These are phyloP conservation scores for Clistopyga incitator DNA, from an alignment of 2,888 invertebrate species.

Conservation along the genomic window DNA sequence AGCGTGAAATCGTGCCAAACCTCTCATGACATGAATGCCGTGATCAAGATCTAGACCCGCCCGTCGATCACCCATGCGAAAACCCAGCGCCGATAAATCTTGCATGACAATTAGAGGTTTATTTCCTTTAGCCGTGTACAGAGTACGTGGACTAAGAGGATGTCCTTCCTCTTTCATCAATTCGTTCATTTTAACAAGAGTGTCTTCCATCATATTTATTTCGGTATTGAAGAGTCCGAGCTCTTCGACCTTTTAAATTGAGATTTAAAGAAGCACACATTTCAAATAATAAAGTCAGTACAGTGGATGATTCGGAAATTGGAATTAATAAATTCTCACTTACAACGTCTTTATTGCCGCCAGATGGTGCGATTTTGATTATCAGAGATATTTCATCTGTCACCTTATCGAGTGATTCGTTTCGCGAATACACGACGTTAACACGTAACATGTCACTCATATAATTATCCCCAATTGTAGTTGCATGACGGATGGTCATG, in stretches of 20 bases:
- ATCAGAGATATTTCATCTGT: slow-evolving; percentile 76
- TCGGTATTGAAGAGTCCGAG: slow-evolving; percentile 76
- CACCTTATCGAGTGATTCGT: slow-evolving; percentile 63
- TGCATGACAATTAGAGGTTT: slow-evolving; percentile 85
- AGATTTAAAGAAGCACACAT: not conserved
- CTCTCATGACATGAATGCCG: slow-evolving; percentile 84
- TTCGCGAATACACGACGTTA: slow-evolving; percentile 70
- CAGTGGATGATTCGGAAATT: not conserved
- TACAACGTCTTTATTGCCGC: slow-evolving; percentile 79
- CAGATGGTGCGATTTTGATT: slow-evolving; percentile 82
- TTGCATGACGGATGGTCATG: slow-evolving; percentile 69
- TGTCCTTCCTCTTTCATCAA: slow-evolving; percentile 68
- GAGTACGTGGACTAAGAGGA: slow-evolving; percentile 77
- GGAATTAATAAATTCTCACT: not conserved
- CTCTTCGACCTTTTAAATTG: slow-evolving; percentile 71
- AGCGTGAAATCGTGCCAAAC: slow-evolving; percentile 86
- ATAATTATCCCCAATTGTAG: slow-evolving; percentile 81
- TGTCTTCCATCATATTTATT: slow-evolving; percentile 78
- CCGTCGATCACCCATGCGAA: slow-evolving; percentile 85
- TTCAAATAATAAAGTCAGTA: not conserved
- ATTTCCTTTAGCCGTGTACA: slow-evolving; percentile 78
- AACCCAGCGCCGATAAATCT: slow-evolving; percentile 86
- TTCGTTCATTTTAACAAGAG: slow-evolving; percentile 77
- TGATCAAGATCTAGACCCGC: slow-evolving; percentile 86
- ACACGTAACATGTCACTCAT: slow-evolving; percentile 80